Evolutionary conservation across 2,113 vertebrate species (phyloP).

Genomic region (Trichechus manatus): DNA sequence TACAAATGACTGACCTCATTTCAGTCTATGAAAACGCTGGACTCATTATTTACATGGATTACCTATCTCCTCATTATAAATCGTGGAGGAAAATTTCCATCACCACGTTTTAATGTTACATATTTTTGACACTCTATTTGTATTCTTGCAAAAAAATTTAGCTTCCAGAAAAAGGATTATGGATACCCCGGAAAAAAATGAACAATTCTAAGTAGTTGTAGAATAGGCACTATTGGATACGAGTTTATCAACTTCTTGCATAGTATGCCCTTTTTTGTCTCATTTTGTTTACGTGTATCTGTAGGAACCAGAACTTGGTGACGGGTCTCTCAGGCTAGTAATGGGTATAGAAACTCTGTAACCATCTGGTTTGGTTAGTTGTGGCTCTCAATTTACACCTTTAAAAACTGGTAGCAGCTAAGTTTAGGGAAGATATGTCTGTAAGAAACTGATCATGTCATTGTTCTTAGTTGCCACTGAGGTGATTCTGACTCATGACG

Average conservation of each 20-base stretch:
- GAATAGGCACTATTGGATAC: not conserved
- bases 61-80: conserved; percentile 45
- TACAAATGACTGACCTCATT: conserved; percentile 61
- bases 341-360: not conserved
- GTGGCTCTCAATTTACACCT: conserved; percentile 14
- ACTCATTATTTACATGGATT: conserved; percentile 53
- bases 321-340: not conserved
- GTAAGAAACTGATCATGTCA: not conserved
- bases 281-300: not conserved
- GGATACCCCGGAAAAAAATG: not conserved
- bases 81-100: conserved; percentile 46
- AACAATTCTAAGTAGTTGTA: not conserved
- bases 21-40: conserved; percentile 49
- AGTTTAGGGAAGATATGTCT: not conserved
- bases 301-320: not conserved
- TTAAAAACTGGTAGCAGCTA: not conserved
- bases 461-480: not conserved
- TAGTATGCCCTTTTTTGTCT: not conserved
- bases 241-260: not conserved
- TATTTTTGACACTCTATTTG: conserved; percentile 38
- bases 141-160: not conserved
- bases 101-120: not conserved
- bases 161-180: not conserved
- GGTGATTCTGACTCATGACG: not conserved
- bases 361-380: not conserved